phyloP scores from a whole-genome alignment of 1,140 invertebrate species.

The Drosophila ercepeae region DNA sequence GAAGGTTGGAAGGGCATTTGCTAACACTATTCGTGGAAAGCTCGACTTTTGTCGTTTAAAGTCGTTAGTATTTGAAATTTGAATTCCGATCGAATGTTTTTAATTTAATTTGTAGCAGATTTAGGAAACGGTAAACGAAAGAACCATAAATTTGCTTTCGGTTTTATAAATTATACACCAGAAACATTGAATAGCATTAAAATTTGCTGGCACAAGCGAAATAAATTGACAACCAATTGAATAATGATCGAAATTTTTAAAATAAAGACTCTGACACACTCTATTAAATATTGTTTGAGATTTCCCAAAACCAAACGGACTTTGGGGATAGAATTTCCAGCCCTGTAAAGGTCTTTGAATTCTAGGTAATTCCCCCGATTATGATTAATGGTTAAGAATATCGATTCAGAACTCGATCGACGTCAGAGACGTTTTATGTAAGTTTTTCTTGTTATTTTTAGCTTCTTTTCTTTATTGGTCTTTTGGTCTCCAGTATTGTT shows the following conservation, averaged over 20 bases:
- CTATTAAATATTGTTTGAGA: too few relatives aligned
- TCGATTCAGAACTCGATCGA: not conserved
- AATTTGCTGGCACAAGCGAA: not conserved
- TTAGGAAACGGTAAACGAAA: not conserved
- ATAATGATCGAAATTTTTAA: not conserved
- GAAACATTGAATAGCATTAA: not conserved
- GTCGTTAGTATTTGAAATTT: not conserved
- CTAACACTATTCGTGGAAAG: not conserved
- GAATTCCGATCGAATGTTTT: not conserved
- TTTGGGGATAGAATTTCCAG: not conserved
- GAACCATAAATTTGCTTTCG: not conserved
- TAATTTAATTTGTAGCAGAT: not conserved
- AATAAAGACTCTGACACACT: too few relatives aligned
- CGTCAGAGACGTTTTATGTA: not conserved
- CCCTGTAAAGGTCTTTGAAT: not conserved
- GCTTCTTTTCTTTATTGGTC: not conserved
- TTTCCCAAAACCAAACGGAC: not conserved
- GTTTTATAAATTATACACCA: not conserved
- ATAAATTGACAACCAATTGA: not conserved
- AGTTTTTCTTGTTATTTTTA: not conserved
- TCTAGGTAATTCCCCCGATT: constrained; percentile 1
- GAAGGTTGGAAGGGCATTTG: not conserved
- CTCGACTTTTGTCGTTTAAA: not conserved
- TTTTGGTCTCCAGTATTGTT: too few relatives aligned
- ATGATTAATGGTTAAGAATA: not conserved